Percentiles rank a stretch among this genome's conserved stretches.
Evolutionary conservation across 2,888 invertebrate species (phyloP).

Genomic region (Caenorhabditis panamensis): DNA sequence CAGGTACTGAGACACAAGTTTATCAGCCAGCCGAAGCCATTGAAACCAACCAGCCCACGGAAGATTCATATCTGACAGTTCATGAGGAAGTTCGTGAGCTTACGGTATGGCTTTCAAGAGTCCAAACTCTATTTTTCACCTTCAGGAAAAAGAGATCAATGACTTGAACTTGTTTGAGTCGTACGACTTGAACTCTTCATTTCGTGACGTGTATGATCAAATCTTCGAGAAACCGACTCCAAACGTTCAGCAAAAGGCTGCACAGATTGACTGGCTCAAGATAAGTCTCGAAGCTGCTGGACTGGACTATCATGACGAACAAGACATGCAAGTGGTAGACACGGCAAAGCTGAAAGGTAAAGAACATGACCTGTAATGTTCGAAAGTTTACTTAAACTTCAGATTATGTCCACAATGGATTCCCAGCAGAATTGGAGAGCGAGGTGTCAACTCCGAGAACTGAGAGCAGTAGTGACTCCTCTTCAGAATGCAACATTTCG

Average conservation of each 20-base stretch:
- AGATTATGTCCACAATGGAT: conserved; percentile 42
- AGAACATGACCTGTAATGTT: neutral
- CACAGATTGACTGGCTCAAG: conserved; percentile 72
- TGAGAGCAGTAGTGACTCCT: conserved; percentile 21
- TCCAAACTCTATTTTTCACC: too few relatives aligned
- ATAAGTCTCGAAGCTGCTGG: conserved; percentile 71
- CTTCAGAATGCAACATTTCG: conserved; percentile 26
- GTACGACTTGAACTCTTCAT: conserved; percentile 69
- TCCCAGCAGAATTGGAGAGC: conserved; percentile 32
- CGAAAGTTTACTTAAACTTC: conserved; percentile 6
- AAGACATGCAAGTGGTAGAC: conserved; percentile 64
- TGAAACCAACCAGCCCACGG: too few relatives aligned
- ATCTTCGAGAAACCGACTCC: conserved; percentile 62
- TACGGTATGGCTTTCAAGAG: too few relatives aligned
- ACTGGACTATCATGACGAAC: conserved; percentile 66
- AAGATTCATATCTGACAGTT: too few relatives aligned
- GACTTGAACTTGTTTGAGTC: conserved; percentile 69
- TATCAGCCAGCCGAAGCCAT: too few relatives aligned
- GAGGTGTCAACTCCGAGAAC: conserved; percentile 34
- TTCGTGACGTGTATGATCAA: conserved; percentile 70
- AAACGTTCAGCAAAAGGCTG: conserved; percentile 56
- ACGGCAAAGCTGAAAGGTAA: conserved; percentile 66
- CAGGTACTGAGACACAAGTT: too few relatives aligned
- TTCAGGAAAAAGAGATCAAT: conserved; percentile 59
- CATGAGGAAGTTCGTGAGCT: neutral